Evolutionary conservation across 1,140 invertebrate genomes (phyloP), one percentile per base, ranked within the genome.

Genomic region (Brachionus paranguensis): DNA sequence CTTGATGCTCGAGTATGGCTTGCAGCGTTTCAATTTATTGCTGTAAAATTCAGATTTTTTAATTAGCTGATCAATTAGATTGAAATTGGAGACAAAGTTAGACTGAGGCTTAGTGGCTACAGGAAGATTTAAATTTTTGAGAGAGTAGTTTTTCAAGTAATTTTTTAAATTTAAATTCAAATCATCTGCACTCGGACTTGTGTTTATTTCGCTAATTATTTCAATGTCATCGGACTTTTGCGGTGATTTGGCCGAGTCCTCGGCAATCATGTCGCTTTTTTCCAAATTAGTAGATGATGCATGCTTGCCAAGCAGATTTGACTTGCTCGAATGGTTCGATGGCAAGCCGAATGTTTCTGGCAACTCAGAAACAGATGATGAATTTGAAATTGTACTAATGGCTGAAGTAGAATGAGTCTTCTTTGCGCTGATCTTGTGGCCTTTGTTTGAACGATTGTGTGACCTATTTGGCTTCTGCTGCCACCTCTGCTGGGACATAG

Each of bases 311-410:
- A 72, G 41, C 11, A 72, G 33, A 24, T 17, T 72, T 72, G 68
- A 41, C 17, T 72, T 72, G 37, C 68, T 72, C 33, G 72, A 50
- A 53, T 76, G 72, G 47, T 76, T 76, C 12, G 72, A 76, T 64
- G 78, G 78, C 17, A 81, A 33, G 17, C 78, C 78, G 53, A 81
- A 81, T 81, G 78, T 81, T 37, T 81, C 78, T 17, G 78, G 78
- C 17, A 81, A n/a, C 33, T 81, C 78, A 12, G 64, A 45, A 2
- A 68, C 29, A 37, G 78, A 81, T 33, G 72, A 76, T 12, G 72
- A 20, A 50, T 76, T 76, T 4, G 72, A 53, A 29, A n/a, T 4
- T 10, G 45, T 29, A 4, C 12, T 76, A 0, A 76, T 24, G 2
- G 72, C 47, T 50, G 72, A 50, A 50, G 43, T 1, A 24, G 72